Conservation (phyloP, 2,797 vertebrate genomes). For the Bovichtus variegatus region DNA sequence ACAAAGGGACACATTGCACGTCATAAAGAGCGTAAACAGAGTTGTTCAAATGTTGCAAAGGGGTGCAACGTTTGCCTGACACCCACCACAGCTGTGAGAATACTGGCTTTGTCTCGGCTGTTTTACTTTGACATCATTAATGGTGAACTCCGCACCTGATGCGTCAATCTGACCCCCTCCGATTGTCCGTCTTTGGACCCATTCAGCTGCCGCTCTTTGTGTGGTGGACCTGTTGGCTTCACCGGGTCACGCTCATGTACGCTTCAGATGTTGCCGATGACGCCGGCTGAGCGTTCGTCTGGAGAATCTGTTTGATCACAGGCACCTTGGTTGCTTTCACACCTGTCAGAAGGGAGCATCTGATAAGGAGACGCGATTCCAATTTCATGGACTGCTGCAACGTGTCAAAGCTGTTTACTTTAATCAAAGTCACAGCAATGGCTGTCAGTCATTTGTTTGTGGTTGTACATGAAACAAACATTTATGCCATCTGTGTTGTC, state of each 20-base stretch:
- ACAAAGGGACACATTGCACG: conserved; percentile 5
- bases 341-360: conserved; percentile 40
- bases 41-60: conserved; percentile 52
- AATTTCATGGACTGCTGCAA: conserved; percentile 66
- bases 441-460: conserved; percentile 1
- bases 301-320: conserved; percentile 52
- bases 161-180: conserved; percentile 12
- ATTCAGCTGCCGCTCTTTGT: conserved; percentile 9
- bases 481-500: neutral
- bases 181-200: neutral
- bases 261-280: neutral
- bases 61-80: conserved; percentile 56
- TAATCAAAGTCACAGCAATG: conserved; percentile 27
- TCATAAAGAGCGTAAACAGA: conserved; percentile 24
- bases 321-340: conserved; percentile 46
- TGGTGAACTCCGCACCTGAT: conserved; percentile 58
- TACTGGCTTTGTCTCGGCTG: conserved; percentile 32
- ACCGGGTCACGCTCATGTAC: neutral
- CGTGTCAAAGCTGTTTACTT: conserved; percentile 52
- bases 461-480: conserved; percentile 2
- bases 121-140: conserved; percentile 31
- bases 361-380: conserved; percentile 59
- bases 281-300: conserved; percentile 38
- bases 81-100: conserved; percentile 55
- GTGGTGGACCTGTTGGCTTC: neutral